Evolutionary conservation across 2,888 invertebrate species (phyloP), one percentile per base, ranked within the genome.

Genomic region (Andrena minutula): DNA sequence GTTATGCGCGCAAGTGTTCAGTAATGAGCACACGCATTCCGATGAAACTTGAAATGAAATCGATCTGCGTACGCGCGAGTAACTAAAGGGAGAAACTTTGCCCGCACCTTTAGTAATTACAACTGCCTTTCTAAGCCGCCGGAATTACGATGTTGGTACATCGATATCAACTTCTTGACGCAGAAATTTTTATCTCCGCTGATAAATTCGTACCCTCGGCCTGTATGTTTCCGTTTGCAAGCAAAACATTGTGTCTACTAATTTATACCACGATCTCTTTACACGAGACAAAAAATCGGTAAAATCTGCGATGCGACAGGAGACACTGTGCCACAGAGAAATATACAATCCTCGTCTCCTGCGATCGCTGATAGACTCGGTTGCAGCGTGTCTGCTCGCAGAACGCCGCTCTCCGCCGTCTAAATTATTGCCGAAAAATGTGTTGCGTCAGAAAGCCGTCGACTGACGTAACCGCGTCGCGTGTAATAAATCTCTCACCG

Each of bases 391-490:
- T 20, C n/a, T 7, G 53, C 20, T 53, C 53, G 1, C 53, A 53
- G 20, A 20, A 20, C 12, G 41, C 7, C 20, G 2, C 7, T 20
- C 23, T 7, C 20, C 20, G 20, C 26, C 12, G 28, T 8, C 28
- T 49, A 41, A 30, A 26, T 58, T n/a, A 61, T 10, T 20, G 23
- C 56, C 56, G 12, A n/a, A 41, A 66, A 12, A 58, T 56, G 1
- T 20, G n/a, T 71, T 76, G 70, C 47, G 53, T 12, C 66, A 71
- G 61, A 78, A 51, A 30, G 30, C 30, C 23, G 60, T 32, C 16
- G 12, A 26, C 32, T 78, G 70, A 78, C 26, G 79, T 66, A 77
- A 79, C 61, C 8, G 0, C 10, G 56, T 47, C 61, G 23, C 20
- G 28, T 35, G 28, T 66, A 79, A 26, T 65, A 76, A 79, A 12